Base-by-base conservation (phyloP, 2,888 invertebrate genomes). In the Lasioglossum oenotherae region DNA sequence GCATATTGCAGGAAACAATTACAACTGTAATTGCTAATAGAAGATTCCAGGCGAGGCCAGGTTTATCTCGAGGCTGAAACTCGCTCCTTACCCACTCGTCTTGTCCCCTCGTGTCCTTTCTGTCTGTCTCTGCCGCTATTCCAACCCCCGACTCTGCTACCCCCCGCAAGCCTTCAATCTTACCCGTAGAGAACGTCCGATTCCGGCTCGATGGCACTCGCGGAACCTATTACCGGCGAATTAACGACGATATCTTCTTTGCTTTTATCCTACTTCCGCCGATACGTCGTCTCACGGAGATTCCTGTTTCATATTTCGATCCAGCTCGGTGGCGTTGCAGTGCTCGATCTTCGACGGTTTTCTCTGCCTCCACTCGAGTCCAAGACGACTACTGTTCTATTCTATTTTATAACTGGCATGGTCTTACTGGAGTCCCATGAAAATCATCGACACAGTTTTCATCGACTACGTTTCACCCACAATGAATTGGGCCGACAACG, bases 21-120 rank as follows among this genome's bases (percentile, higher is more conserved):
- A 95, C 95, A 95, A 94, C 93, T 95, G 94, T 95, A 95, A 95
- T 95, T 95, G 95, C 94, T 95, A 95, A 95, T 95, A 95, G 95
- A 95, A 95, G 95, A 95, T 94, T 94, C 94, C 94, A 94, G 94
- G 93, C 94, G 94, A 94, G 94, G 92, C 93, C 92, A 93, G 94
- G 93, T 94, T 95, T 95, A 95, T 95, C 95, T 94, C 92, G 89
- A 91, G 91, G 91, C 90, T 92, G 91, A 92, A 92, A 92, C 88
- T 90, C 89, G 87, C 88, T 90, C 82, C 90, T 91, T 89, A 87
- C 90, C 88, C 87, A 83, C 89, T 87, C 88, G 67, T 88, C 85
- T 86, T 85, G 71, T 80, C 81, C 80, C 84, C 85, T 49, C 77
- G 73, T 79, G 64, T 69, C 80, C 74, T 76, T 87, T 87, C 84